phyloP scores from a whole-genome alignment of 92 coral and sea anemone species.

The Parazoanthus darwini region DNA sequence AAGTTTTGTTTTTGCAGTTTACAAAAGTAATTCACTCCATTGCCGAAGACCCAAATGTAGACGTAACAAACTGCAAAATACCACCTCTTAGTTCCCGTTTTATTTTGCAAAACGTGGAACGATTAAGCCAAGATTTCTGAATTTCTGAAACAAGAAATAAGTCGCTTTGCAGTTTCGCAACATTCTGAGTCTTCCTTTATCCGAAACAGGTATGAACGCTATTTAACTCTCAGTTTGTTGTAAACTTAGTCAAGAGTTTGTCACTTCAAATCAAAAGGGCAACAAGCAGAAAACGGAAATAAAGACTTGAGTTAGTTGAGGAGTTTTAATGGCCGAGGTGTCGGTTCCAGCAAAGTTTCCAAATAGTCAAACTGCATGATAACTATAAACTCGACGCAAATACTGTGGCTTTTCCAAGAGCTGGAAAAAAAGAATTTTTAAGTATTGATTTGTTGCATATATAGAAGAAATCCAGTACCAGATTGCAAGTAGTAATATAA shows the following conservation, averaged over 20 bases:
- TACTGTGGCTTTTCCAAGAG: neutral
- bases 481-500: too few species aligned
- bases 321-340: neutral
- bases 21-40: too few species aligned
- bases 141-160: neutral
- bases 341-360: neutral
- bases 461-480: too few species aligned
- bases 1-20: too few species aligned
- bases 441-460: neutral
- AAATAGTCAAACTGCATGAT: neutral
- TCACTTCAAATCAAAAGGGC: neutral
- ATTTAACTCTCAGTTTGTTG: neutral
- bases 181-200: too few species aligned
- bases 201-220: neutral
- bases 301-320: neutral
- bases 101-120: neutral
- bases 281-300: neutral
- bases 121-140: neutral
- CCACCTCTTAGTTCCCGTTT: neutral
- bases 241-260: neutral
- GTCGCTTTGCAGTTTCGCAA: neutral
- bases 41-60: neutral
- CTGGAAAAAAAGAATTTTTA: neutral
- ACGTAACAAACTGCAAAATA: neutral
- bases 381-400: neutral